Evolutionary conservation across 2,888 invertebrate species (phyloP).

Genomic region (Syrphus vitripennis): DNA sequence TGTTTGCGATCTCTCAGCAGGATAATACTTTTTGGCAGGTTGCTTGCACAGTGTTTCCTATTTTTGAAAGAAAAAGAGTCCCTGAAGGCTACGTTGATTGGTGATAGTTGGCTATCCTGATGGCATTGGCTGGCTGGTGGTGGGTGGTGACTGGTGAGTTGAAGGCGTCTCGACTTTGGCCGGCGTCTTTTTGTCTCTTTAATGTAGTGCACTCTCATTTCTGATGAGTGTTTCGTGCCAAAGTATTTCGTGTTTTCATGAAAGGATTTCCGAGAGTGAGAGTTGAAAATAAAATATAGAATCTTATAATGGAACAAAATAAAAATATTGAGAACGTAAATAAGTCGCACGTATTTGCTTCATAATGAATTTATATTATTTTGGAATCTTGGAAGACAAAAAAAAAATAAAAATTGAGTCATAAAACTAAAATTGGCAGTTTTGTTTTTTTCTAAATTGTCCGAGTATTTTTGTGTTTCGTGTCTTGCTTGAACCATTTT

Average conservation of each 20-base stretch:
- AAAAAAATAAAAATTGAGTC: too few relatives aligned
- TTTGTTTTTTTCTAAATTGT: too few relatives aligned
- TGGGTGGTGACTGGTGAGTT: neutral
- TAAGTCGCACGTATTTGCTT: neutral
- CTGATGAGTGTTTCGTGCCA: slow-evolving; percentile 51
- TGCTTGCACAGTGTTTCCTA: slow-evolving; percentile 55
- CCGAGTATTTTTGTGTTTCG: too few relatives aligned
- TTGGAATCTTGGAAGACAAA: too few relatives aligned
- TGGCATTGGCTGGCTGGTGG: neutral
- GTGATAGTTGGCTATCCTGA: slow-evolving; percentile 7
- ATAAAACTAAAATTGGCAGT: too few relatives aligned
- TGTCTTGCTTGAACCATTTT: too few relatives aligned
- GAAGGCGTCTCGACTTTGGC: neutral
- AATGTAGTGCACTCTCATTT: slow-evolving; percentile 66
- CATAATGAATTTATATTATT: too few relatives aligned
- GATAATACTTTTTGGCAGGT: slow-evolving; percentile 67
- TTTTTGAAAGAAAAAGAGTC: neutral
- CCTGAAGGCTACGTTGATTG: slow-evolving; percentile 13
- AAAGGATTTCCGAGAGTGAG: slow-evolving; percentile 65
- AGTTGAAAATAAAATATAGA: slow-evolving; percentile 36
- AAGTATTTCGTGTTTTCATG: slow-evolving; percentile 50
- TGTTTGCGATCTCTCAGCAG: slow-evolving; percentile 43
- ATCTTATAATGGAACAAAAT: neutral
- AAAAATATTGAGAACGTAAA: neutral
- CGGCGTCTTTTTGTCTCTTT: slow-evolving; percentile 56